Conservation (phyloP, 2,113 vertebrate genomes). For the Corythaixoides concolor region DNA sequence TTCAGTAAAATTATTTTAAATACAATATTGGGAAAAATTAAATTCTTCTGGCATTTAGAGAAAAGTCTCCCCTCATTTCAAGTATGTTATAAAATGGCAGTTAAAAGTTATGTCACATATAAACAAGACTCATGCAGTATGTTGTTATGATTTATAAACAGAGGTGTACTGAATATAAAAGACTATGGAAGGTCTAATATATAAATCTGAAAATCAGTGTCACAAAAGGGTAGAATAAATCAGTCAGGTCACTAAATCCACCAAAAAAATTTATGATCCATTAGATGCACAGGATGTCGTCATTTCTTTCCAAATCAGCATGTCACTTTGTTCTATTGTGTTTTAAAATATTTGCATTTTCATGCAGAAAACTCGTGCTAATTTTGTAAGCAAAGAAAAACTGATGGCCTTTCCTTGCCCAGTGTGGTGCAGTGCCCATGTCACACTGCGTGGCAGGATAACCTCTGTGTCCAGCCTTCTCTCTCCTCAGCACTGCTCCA, state of each 20-base stretch:
- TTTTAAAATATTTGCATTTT: not conserved
- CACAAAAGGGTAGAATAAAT: not conserved
- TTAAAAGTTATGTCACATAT: not conserved
- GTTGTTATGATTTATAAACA: conserved; percentile 8
- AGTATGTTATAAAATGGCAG: not conserved
- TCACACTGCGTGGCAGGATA: not conserved
- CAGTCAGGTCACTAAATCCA: not conserved
- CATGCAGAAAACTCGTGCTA: not conserved
- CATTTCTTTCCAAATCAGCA: not conserved
- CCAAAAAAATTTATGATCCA: not conserved
- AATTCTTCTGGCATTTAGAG: not conserved
- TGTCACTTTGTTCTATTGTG: not conserved
- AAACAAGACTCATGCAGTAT: not conserved
- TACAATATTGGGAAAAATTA: not conserved
- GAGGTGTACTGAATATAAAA: not conserved
- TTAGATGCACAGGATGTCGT: not conserved
- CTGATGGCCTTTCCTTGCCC: not conserved
- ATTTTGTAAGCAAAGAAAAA: not conserved
- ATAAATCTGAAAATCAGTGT: conserved; percentile 27
- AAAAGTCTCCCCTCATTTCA: not conserved
- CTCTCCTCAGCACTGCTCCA: not conserved
- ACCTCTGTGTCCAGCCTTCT: not conserved
- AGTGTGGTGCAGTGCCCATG: not conserved
- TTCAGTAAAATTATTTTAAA: not conserved
- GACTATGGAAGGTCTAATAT: not conserved